Evolutionary conservation across 2,888 invertebrate species (phyloP), one percentile per base, ranked within the genome.

Genomic region (Hirtodrosophila duncani): DNA sequence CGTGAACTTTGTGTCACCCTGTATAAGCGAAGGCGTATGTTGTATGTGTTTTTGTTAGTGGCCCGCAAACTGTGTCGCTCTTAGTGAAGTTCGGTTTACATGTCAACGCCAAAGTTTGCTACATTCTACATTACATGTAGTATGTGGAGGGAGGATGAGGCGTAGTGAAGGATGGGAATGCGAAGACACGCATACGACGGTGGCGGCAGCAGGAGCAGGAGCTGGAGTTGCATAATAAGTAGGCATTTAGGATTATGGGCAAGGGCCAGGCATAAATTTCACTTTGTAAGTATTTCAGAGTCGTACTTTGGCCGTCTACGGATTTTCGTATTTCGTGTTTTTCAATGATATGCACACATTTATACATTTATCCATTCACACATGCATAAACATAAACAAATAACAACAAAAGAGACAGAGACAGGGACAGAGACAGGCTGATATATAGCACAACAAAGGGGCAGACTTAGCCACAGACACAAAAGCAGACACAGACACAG

Each of bases 231-330:
- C 62, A 67, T 68, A 68, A 68, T 69, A 67, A 55, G 65, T 64
- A n/a, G n/a, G n/a, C n/a, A 67, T 66, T 66, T 57, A 63, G 66
- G 66, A 63, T 65, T 63, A 37, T 45, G 39, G 14, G 27, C 16
- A 34, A 38, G 39, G 52, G 42, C 33, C 41, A 42, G 63, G 66
- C 51, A 63, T 68, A 68, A 63, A 63, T 68, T 68, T 68, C 63
- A 68, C 67, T 68, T 68, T 63, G 63, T 58, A n/a, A n/a, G n/a
- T n/a, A 68, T 68, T 64, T 67, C 37, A 3, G n/a, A 36, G 20
- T 48, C 14, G 30, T 16, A 9, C 36, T 21, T 14, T 43, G 39
- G 39, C 39, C 50, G 42, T 55, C 16, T 42, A 23, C 48, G 52
- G 55, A 53, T 59, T 62, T 55, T 30, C 38, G 39, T 43, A 49